Base-by-base conservation (phyloP, 2,888 invertebrate genomes). In the Troilus luridus region DNA sequence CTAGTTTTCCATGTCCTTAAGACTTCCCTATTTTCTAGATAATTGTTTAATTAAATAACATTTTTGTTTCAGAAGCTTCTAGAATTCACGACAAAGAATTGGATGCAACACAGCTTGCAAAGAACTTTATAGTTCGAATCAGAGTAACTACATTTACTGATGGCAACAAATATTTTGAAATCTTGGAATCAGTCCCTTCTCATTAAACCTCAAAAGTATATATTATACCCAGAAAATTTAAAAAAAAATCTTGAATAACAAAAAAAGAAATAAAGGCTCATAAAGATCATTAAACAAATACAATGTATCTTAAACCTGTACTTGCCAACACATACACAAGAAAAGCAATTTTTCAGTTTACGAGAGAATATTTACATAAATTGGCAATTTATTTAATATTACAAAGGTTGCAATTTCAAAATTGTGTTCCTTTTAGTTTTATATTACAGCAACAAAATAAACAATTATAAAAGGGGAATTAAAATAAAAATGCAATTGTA, bases 181-280 rank as follows among this genome's bases (percentile, higher is more conserved):
- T 91, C 10, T 1, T 94, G 93, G 7, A 93, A 94, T 7, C 94
- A 96, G 90, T 59, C 12, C 90, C 90, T 58, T 85, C 56, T 7
- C 56, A 56, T n/a, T 85, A 12, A 85, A 17, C 8, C 8, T 77
- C 41, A 7, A 41, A 72, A 72, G 27, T 27, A 27, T 27, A 72
- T 77, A 41, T 6, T 27, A 41, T 77, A 27, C 24, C 10, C 7
- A 14, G 14, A n/a, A 24, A 12, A 6, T 9, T 8, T 41, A 77
- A 41, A 77, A 27, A 19, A 72, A 72, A 14, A 67, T 0, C 12
- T 9, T 27, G 8, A 41, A 17, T 77, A 77, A 77, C 0, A 17
- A 17, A 77, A 64, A 24, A n/a, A 24, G 24, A 24, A 64, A 64
- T 59, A 59, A 59, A 59, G 59, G 14, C 10, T 1, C 14, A 41